Percentiles rank a stretch among this genome's conserved stretches.
phyloP scores from a whole-genome alignment of 1,140 invertebrate genomes.

The Drosophila rufa region DNA sequence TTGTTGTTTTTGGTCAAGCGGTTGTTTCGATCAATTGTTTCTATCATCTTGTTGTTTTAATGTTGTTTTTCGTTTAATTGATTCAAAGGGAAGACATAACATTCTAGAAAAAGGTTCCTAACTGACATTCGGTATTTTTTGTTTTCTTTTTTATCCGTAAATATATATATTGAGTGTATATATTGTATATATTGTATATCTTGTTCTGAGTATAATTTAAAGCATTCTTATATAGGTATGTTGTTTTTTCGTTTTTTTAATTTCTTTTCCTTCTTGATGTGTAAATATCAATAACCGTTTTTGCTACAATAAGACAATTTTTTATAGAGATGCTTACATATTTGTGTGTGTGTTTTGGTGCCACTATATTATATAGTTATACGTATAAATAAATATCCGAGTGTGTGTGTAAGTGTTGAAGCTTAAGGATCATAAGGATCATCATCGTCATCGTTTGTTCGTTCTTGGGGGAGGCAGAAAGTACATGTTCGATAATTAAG shows the following conservation, averaged over 20 bases:
- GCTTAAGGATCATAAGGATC: constrained; percentile 4
- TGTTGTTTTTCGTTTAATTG: constrained; percentile 62
- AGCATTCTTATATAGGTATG: constrained; percentile 56
- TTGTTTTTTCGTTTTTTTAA: constrained; percentile 39
- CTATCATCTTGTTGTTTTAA: constrained; percentile 28
- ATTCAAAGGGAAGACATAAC: constrained; percentile 83
- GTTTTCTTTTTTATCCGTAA: constrained; percentile 21
- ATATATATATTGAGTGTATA: constrained; percentile 67
- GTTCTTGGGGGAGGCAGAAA: constrained; percentile 27
- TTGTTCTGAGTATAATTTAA: constrained; percentile 69
- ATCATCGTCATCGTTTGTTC: not conserved
- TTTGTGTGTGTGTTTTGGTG: constrained; percentile 53
- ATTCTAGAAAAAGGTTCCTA: constrained; percentile 80
- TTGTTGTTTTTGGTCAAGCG: constrained; percentile 47
- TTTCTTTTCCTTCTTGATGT: constrained; percentile 61
- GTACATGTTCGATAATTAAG: constrained; percentile 14
- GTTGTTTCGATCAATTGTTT: constrained; percentile 44
- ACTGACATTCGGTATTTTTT: constrained; percentile 66
- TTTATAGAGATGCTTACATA: constrained; percentile 46
- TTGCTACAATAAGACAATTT: constrained; percentile 73
- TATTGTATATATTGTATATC: constrained; percentile 57
- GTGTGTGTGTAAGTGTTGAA: constrained; percentile 33
- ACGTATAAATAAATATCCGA: constrained; percentile 64
- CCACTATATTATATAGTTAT: constrained; percentile 63
- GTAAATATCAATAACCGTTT: constrained; percentile 80